Evolutionary conservation across 1,140 invertebrate genomes (phyloP).

Genomic region (Doryteuthis pealeii): DNA sequence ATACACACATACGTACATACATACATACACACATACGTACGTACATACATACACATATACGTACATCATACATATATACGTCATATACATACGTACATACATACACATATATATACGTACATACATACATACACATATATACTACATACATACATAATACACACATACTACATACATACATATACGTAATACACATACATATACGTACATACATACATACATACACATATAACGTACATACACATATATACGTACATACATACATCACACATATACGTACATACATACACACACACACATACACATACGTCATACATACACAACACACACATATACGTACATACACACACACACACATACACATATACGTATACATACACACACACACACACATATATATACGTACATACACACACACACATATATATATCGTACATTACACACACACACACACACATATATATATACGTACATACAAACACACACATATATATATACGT

Average conservation of each 20-base stretch:
- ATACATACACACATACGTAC: not conserved
- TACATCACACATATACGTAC: not conserved
- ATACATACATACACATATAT: not conserved
- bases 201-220: not conserved
- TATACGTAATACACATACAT: not conserved
- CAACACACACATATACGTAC: not conserved
- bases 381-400: not conserved
- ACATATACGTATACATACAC: not conserved
- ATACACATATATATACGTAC: not conserved
- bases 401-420: not conserved
- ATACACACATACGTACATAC: not conserved
- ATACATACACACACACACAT: not conserved
- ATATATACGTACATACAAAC: too few species aligned
- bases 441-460: too few species aligned
- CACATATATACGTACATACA: not conserved
- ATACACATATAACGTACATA: not conserved
- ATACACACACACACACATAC: not conserved
- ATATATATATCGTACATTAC: not conserved
- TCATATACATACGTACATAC: not conserved
- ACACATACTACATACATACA: not conserved
- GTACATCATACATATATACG: not conserved
- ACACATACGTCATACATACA: not conserved
- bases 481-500: too few species aligned
- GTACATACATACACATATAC: not conserved
- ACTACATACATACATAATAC: not conserved